Conservation (phyloP, 2,113 vertebrate species). For the Mionectes macconnelli region DNA sequence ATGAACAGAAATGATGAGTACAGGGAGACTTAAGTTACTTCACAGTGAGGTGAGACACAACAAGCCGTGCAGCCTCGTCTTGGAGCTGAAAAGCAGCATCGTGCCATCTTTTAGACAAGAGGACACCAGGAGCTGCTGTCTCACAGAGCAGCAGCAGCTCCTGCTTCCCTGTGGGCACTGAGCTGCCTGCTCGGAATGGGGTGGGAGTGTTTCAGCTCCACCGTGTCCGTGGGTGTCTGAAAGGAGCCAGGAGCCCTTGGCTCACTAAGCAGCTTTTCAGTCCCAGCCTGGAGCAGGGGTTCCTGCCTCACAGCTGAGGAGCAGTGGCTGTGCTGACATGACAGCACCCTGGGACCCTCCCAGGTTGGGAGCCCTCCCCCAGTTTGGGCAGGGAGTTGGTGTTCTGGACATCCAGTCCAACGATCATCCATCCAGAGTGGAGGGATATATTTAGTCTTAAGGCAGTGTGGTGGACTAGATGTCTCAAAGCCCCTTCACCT, state of each 20-base stretch:
- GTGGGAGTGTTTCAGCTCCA: neutral
- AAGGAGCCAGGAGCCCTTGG: neutral
- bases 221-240: accelerated
- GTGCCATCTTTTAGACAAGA: neutral
- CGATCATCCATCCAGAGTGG: neutral
- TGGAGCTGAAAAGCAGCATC: neutral
- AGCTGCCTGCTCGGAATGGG: neutral
- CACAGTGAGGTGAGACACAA: neutral
- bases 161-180: neutral
- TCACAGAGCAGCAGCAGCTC: neutral
- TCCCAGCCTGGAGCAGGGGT: neutral
- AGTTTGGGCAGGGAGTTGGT: neutral
- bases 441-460: neutral
- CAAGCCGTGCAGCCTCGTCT: neutral
- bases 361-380: neutral
- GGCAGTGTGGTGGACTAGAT: neutral
- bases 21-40: neutral
- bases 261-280: neutral
- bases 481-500: neutral
- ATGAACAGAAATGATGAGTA: neutral
- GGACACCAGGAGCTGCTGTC: neutral
- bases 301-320: neutral
- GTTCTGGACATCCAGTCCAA: neutral
- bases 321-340: neutral
- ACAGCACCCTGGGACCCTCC: neutral